phyloP scores from a whole-genome alignment of 2,888 invertebrate species.

The Tridacna crocea region DNA sequence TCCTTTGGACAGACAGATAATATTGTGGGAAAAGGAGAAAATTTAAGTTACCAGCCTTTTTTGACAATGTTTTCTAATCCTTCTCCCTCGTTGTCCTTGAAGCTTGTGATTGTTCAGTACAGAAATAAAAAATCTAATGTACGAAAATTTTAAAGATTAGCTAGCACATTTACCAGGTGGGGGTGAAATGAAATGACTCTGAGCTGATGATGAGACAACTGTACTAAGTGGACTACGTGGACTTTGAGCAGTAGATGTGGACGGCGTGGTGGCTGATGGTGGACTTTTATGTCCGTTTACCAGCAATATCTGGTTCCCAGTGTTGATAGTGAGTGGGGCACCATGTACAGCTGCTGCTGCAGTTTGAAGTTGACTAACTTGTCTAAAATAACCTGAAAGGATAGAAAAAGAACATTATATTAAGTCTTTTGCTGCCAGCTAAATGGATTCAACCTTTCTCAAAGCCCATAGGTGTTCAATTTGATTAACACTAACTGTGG shows the following conservation, averaged over 20 bases:
- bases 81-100: too few relatives aligned
- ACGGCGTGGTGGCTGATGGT: slow-evolving; percentile 29
- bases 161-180: slow-evolving; percentile 61
- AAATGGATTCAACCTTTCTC: too few relatives aligned
- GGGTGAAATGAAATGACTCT: slow-evolving; percentile 69
- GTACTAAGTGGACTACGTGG: slow-evolving; percentile 61
- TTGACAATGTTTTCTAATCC: too few relatives aligned
- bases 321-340: slow-evolving; percentile 43
- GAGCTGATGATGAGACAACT: slow-evolving; percentile 63
- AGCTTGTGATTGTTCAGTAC: too few relatives aligned
- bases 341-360: slow-evolving; percentile 19
- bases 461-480: too few relatives aligned
- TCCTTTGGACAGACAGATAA: too few relatives aligned
- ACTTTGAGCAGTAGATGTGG: slow-evolving; percentile 34
- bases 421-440: too few relatives aligned
- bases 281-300: slow-evolving; percentile 77
- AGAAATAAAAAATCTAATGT: too few relatives aligned
- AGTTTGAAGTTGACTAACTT: slow-evolving; percentile 26
- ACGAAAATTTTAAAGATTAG: too few relatives aligned
- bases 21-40: too few relatives aligned
- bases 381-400: slow-evolving; percentile 58
- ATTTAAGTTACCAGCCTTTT: too few relatives aligned
- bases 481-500: too few relatives aligned
- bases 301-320: slow-evolving; percentile 65
- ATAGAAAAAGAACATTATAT: neutral